These are phyloP conservation scores for Torymus tubicola DNA, from an alignment of 2,888 invertebrate species.

Conservation along the genomic window DNA sequence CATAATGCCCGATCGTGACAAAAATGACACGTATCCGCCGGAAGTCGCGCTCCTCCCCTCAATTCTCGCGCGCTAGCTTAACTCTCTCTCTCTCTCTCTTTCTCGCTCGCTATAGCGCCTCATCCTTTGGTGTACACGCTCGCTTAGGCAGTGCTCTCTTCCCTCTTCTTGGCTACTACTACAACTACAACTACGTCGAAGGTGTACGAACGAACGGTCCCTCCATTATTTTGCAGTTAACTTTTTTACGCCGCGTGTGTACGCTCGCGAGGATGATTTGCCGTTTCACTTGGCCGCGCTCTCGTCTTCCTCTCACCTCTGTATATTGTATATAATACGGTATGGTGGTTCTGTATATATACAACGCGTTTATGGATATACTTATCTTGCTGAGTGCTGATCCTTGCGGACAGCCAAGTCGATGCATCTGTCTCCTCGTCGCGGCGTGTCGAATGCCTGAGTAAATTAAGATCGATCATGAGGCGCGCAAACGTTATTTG, in stretches of 20 bases:
- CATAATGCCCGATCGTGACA: constrained; percentile 73
- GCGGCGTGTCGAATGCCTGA: constrained; percentile 50
- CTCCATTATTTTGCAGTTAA: constrained; percentile 72
- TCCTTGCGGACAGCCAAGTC: constrained; percentile 10
- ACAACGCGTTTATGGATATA: too few species aligned
- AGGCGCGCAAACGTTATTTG: constrained; percentile 14
- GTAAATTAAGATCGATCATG: constrained; percentile 46
- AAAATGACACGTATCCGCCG: constrained; percentile 76
- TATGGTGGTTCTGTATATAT: too few species aligned
- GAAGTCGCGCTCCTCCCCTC: constrained; percentile 63
- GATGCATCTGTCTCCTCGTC: constrained; percentile 53
- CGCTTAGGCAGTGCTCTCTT: not conserved
- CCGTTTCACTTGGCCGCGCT: constrained; percentile 62
- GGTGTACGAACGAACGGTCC: constrained; percentile 49
- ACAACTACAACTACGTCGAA: constrained; percentile 9
- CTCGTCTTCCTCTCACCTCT: not conserved
- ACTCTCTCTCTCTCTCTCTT: not conserved
- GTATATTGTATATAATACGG: too few species aligned
- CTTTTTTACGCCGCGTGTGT: constrained; percentile 62
- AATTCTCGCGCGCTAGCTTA: constrained; percentile 22
- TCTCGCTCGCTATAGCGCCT: too few species aligned
- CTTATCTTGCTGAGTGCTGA: too few species aligned
- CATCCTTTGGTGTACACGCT: not conserved
- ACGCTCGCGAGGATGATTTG: constrained; percentile 68
- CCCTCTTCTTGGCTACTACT: constrained; percentile 7